phyloP scores from a whole-genome alignment of 2,888 invertebrate genomes.

The Cyclophora punctaria region DNA sequence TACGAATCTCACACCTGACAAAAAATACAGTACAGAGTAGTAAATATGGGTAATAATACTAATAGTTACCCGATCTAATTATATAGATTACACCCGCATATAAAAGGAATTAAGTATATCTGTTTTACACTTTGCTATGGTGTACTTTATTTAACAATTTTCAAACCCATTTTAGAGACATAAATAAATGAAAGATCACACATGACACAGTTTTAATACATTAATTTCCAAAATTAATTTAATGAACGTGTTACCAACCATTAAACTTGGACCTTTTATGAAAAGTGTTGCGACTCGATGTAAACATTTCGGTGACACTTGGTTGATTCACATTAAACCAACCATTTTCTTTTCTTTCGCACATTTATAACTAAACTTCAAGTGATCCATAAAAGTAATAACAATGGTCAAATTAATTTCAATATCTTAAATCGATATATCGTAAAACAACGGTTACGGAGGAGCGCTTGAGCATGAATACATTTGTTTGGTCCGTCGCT shows the following conservation, averaged over 20 bases:
- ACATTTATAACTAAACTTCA: conserved; percentile 9
- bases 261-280: background rate
- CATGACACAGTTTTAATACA: too few species aligned
- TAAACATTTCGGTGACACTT: background rate
- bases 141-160: too few species aligned
- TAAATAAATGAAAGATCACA: too few species aligned
- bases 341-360: conserved; percentile 11
- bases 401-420: conserved; percentile 30
- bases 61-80: too few species aligned
- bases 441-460: conserved; percentile 38
- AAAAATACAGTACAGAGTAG: too few species aligned
- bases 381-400: conserved; percentile 29
- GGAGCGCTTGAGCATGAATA: conserved; percentile 39
- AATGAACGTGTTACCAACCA: background rate
- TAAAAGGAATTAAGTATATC: too few species aligned
- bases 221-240: too few species aligned
- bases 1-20: too few species aligned
- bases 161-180: too few species aligned
- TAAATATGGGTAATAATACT: too few species aligned
- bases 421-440: conserved; percentile 34
- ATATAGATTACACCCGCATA: too few species aligned
- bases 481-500: conserved; percentile 28
- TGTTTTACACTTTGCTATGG: too few species aligned
- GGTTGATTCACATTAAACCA: conserved; percentile 6
- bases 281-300: background rate